phyloP scores from a whole-genome alignment of 2,113 vertebrate species.

The Sinocyclocheilus maitianheensis region DNA sequence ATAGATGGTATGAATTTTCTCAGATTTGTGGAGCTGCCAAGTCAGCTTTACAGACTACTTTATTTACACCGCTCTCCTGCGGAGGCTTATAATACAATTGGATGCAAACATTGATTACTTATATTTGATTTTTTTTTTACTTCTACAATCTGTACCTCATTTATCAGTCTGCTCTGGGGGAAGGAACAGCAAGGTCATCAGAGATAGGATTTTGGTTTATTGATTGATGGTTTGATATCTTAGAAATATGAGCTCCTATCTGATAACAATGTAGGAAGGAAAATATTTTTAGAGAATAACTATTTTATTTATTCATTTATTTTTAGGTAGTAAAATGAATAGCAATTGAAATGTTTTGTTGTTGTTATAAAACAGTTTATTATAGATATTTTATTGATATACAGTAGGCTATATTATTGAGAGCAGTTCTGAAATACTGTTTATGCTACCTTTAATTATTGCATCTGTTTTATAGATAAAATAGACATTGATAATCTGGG shows the following conservation, averaged over 20 bases:
- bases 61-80: conserved; percentile 19
- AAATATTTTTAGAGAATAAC: not conserved
- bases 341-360: not conserved
- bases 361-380: not conserved
- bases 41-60: conserved; percentile 20
- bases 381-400: not conserved
- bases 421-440: not conserved
- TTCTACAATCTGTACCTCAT: conserved; percentile 29
- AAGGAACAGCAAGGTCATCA: conserved; percentile 35
- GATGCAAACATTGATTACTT: conserved; percentile 28
- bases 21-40: conserved; percentile 37
- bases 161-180: conserved; percentile 23
- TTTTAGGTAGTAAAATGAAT: not conserved
- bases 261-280: not conserved
- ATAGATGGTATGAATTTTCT: conserved; percentile 35
- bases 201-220: conserved; percentile 31
- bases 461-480: no score
- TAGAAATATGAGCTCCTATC: conserved; percentile 18
- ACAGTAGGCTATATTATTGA: not conserved
- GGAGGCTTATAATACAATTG: conserved; percentile 17
- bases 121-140: conserved; percentile 33
- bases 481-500: not conserved
- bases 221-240: conserved; percentile 21
- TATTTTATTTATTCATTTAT: not conserved
- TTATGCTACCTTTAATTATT: not conserved